A percentile compares a stretch with the other conserved stretches of the same genome.
Conservation (phyloP, 2,888 invertebrate genomes). For the Stenotaenia linearis region DNA sequence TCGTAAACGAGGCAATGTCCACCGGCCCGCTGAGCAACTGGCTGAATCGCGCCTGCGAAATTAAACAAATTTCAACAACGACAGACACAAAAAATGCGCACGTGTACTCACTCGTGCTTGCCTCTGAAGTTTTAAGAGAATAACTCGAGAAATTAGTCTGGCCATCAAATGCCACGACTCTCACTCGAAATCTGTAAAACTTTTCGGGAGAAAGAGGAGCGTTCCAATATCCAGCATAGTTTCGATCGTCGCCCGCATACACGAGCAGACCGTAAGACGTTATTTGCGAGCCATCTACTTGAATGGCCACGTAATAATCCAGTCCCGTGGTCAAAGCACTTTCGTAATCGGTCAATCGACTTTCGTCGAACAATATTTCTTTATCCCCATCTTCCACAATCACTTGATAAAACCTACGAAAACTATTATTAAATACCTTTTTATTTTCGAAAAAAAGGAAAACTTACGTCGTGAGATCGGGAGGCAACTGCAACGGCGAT, state of each 20-base stretch:
- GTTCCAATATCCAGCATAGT: not conserved
- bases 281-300: not conserved
- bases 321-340: too few species aligned
- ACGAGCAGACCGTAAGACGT: not conserved
- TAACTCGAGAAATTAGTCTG: not conserved
- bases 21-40: not conserved
- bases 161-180: not conserved
- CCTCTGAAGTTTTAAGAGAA: not conserved
- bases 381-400: slow-evolving; percentile 11
- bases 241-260: slow-evolving; percentile 2
- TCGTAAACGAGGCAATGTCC: not conserved
- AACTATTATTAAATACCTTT: too few species aligned
- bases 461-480: not conserved
- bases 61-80: not conserved
- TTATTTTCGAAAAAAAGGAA: too few species aligned
- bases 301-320: not conserved
- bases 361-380: not conserved
- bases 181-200: not conserved
- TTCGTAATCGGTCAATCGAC: not conserved
- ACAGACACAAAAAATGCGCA: not conserved
- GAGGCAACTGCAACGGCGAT: not conserved
- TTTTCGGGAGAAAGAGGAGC: not conserved
- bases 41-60: not conserved
- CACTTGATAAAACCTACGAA: slow-evolving; percentile 4
- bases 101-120: not conserved